Percentiles rank a stretch among this genome's conserved stretches.
phyloP scores from a whole-genome alignment of 2,888 invertebrate genomes.

The Torymus texanus region DNA sequence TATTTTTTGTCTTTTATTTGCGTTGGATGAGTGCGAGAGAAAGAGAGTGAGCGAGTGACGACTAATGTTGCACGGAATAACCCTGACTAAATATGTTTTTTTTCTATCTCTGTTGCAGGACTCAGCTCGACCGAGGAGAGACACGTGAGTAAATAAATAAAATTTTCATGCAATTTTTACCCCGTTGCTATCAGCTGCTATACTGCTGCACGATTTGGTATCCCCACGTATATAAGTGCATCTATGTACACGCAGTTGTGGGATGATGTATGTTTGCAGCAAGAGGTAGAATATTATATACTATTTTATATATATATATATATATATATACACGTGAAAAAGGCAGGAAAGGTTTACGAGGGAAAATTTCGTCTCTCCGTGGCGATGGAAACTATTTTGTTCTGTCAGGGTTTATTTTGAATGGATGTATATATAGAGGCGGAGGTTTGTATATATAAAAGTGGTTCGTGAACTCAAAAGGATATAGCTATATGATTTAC shows the following conservation, averaged over 20 bases:
- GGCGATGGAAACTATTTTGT: background rate
- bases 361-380: background rate
- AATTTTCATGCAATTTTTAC: constrained; percentile 49
- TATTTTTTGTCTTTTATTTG: background rate
- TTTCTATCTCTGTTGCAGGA: constrained; percentile 75
- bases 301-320: too few relatives aligned
- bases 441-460: too few relatives aligned
- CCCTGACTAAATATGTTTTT: constrained; percentile 44
- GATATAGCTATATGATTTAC: too few relatives aligned
- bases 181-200: too few relatives aligned
- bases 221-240: too few relatives aligned
- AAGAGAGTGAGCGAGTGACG: constrained; percentile 1
- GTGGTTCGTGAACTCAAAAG: too few relatives aligned
- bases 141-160: constrained; percentile 78
- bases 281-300: background rate
- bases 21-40: background rate
- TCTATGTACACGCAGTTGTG: background rate
- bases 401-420: too few relatives aligned
- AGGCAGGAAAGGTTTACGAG: background rate
- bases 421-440: too few relatives aligned
- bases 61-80: constrained; percentile 47
- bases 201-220: background rate
- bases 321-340: too few relatives aligned
- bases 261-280: constrained; percentile 13
- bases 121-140: constrained; percentile 81